Percentiles rank a stretch among this genome's conserved stretches.
phyloP scores from a whole-genome alignment of 2,797 vertebrate species.

The Huso huso region DNA sequence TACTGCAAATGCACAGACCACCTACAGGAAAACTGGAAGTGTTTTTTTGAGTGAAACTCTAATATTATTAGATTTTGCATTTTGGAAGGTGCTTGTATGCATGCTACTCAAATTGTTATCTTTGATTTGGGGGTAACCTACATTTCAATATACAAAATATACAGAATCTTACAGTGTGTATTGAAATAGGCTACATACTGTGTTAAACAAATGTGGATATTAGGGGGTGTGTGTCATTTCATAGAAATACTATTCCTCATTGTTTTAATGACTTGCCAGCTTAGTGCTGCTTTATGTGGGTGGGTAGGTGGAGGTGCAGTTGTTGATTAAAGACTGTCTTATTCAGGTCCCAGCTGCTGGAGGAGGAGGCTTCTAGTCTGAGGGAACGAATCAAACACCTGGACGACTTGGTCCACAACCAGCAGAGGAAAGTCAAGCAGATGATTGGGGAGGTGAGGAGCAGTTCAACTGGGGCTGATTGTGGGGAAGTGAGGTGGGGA shows the following conservation, averaged over 20 bases:
- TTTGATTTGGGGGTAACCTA: no score
- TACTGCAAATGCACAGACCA: no score
- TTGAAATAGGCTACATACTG: no score
- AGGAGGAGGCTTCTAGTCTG: conserved; percentile 67
- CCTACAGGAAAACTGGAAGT: no score
- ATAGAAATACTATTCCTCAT: no score
- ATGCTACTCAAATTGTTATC: no score
- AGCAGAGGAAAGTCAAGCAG: conserved; percentile 93
- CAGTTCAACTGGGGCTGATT: no score
- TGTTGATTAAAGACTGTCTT: neutral
- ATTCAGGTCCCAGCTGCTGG: conserved; percentile 71
- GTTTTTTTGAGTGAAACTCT: no score
- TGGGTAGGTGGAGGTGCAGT: conserved; percentile 9
- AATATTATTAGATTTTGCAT: no score
- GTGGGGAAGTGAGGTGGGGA: no score
- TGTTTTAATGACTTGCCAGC: conserved; percentile 26
- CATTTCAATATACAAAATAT: neutral
- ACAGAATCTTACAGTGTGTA: neutral
- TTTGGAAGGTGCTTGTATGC: no score
- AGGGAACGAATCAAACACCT: conserved; percentile 88
- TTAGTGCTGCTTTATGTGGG: conserved; percentile 25
- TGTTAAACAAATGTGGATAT: neutral
- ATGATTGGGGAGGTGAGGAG: conserved; percentile 93
- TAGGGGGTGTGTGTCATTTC: no score
- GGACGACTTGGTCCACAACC: conserved; percentile 96